Evolutionary conservation across 2,888 invertebrate genomes (phyloP).

Genomic region (Brachyopa scutellaris): DNA sequence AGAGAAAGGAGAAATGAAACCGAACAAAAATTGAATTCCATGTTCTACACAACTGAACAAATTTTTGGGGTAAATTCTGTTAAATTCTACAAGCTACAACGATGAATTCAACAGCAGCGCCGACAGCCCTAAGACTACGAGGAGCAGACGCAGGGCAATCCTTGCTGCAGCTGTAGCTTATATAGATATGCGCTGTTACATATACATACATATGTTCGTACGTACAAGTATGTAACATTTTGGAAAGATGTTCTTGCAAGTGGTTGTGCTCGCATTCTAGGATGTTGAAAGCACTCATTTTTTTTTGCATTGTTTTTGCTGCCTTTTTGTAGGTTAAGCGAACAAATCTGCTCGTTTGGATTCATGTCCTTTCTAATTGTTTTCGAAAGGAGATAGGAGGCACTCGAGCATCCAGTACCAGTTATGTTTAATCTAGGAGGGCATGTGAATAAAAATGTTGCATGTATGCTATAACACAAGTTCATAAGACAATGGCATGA

Average conservation of each 20-base stretch:
- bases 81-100: neutral
- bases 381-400: constrained; percentile 12
- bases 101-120: constrained; percentile 3
- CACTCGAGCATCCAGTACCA: constrained; percentile 12
- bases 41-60: constrained; percentile 20
- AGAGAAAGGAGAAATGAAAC: neutral
- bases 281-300: neutral
- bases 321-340: constrained; percentile 46
- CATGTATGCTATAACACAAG: constrained; percentile 38
- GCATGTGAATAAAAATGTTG: constrained; percentile 55
- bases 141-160: constrained; percentile 4
- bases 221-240: constrained; percentile 12
- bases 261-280: constrained; percentile 51
- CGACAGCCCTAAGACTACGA: constrained; percentile 9
- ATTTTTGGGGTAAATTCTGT: constrained; percentile 13
- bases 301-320: constrained; percentile 14
- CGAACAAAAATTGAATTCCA: neutral
- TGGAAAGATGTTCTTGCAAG: constrained; percentile 57
- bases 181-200: constrained; percentile 22
- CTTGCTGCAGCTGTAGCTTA: constrained; percentile 24
- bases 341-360: constrained; percentile 59
- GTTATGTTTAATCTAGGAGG: constrained; percentile 23
- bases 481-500: constrained; percentile 14
- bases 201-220: constrained; percentile 1
- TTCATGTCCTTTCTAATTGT: constrained; percentile 66